Evolutionary conservation across 2,113 vertebrate genomes (phyloP), one percentile per base, ranked within the genome.

Genomic region (Amphiprion ocellaris): DNA sequence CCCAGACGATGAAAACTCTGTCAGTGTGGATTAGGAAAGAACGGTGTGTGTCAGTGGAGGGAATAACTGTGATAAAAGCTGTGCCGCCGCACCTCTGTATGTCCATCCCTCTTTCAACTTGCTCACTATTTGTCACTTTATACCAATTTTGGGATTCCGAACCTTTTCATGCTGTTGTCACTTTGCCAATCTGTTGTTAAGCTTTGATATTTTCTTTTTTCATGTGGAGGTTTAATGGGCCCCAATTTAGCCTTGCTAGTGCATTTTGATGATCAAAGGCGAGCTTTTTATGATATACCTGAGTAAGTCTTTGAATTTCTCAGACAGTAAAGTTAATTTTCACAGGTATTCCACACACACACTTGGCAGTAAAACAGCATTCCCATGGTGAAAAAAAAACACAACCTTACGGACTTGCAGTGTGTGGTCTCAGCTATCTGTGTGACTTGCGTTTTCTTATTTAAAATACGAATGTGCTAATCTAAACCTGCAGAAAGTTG

Each of bases 11-110:
- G 91, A 93, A 90, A 93, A 94, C 85, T 83, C 93, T 93, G 91
- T 94, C 94, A 94, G 86, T 89, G 88, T 69, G 86, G 93, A 94
- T 93, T 94, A 92, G 87, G 89, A 86, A 90, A 81, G 87, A 90
- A 78, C 56, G 23, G 78, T 72, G 81, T 76, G 87, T 75, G 52
- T 75, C 46, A 50, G 80, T 63, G 17, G 39, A 81, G 82, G 77
- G 80, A 83, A 83, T 72, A 79, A 53, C 49, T 15, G 61, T 44
- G 83, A 92, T 92, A 90, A 89, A 92, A 89, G 85, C 65, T 0
- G 10, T 49, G 77, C 85, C 79, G 84, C 84, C 30, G 61, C 85
- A 89, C 90, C 81, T 89, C 83, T 66, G 49, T 39, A 64, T 19
- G 61, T 78, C 81, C 70, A 81, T 64, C 79, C 49, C 71, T 84